These are phyloP conservation scores for Anhinga rufa DNA, from an alignment of 2,113 vertebrate genomes.

Conservation along the genomic window DNA sequence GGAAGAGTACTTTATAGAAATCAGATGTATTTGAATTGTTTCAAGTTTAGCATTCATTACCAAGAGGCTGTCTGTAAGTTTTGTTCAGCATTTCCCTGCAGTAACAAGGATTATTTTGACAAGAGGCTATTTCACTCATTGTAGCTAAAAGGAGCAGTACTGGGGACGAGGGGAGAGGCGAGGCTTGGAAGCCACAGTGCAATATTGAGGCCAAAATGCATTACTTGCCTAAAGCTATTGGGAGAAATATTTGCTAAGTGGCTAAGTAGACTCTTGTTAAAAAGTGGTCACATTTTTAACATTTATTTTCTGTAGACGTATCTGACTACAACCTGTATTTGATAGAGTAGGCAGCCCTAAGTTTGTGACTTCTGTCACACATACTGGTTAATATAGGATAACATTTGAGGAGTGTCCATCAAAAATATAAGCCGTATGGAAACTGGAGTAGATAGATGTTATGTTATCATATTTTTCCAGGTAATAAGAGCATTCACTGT, in stretches of 20 bases:
- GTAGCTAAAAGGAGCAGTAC: neutral
- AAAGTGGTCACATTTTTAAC: neutral
- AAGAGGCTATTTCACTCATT: neutral
- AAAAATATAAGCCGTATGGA: neutral
- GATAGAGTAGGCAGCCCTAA: neutral
- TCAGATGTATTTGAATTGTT: neutral
- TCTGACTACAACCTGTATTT: neutral
- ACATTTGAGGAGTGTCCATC: neutral
- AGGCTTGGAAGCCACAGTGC: neutral
- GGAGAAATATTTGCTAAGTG: neutral
- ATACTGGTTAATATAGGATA: neutral
- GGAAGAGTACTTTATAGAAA: neutral
- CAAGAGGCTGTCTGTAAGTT: neutral
- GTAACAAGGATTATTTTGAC: neutral
- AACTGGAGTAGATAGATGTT: neutral
- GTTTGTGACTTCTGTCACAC: neutral
- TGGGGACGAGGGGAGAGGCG: neutral
- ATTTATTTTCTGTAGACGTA: neutral
- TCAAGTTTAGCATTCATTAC: neutral
- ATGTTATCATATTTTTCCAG: neutral
- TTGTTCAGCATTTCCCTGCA: neutral
- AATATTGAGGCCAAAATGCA: neutral
- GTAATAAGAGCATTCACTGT: neutral
- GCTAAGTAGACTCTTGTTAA: neutral
- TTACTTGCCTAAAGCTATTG: neutral